These are phyloP conservation scores for Solea senegalensis DNA, from an alignment of 2,113 vertebrate genomes.

Conservation along the genomic window DNA sequence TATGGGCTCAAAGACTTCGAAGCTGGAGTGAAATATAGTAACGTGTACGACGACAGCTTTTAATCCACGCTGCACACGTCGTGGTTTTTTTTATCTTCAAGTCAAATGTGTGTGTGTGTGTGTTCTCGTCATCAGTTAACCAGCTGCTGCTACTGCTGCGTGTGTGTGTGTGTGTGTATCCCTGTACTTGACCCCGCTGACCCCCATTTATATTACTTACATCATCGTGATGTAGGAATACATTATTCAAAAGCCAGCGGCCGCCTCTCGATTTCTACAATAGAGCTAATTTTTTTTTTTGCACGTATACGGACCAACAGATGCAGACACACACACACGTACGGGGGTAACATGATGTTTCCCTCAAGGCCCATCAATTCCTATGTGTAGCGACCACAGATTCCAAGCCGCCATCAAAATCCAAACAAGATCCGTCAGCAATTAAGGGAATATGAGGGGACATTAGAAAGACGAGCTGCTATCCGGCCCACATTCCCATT, in stretches of 20 bases:
- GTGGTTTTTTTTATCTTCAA: neutral
- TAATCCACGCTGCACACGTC: neutral
- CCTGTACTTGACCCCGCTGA: conserved; percentile 27
- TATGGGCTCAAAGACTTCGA: conserved; percentile 90
- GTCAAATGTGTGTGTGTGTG: conserved; percentile 3
- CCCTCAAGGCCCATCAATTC: conserved; percentile 82
- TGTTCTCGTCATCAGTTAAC: conserved; percentile 18
- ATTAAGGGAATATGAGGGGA: conserved; percentile 83
- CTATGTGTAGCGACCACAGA: conserved; percentile 79
- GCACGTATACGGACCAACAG: conserved; percentile 34
- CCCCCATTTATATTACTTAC: conserved; percentile 42
- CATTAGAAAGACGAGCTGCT: conserved; percentile 84
- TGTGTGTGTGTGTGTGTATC: neutral
- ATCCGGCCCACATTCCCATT: conserved; percentile 75
- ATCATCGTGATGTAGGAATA: conserved; percentile 31
- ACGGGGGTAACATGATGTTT: conserved; percentile 75
- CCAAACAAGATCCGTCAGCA: conserved; percentile 85
- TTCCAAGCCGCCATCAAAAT: conserved; percentile 80
- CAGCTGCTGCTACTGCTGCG: conserved; percentile 34
- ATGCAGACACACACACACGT: conserved; percentile 35
- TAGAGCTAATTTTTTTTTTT: conserved; percentile 12
- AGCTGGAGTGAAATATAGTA: conserved; percentile 95
- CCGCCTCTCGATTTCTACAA: conserved; percentile 12
- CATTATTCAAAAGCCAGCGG: conserved; percentile 32
- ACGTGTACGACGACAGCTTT: conserved; percentile 25